Evolutionary conservation across 2,797 vertebrate species (phyloP).

Genomic region (Pipistrellus pygmaeus): DNA sequence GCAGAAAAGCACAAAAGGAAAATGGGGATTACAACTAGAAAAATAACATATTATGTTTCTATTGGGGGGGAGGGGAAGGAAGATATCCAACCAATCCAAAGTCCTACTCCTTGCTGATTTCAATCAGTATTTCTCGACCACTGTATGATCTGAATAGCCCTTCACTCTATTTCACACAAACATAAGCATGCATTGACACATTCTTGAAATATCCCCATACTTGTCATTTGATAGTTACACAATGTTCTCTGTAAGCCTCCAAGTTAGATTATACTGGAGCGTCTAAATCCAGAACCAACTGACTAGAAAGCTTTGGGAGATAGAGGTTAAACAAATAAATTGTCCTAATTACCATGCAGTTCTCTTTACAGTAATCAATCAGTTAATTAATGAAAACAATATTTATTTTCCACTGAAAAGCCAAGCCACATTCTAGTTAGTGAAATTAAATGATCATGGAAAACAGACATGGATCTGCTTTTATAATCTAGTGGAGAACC

Average conservation of each 20-base stretch:
- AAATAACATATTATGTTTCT: not conserved
- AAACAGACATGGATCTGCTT: conserved; percentile 47
- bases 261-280: not conserved
- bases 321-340: conserved; percentile 24
- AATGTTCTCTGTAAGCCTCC: not conserved
- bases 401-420: conserved; percentile 50
- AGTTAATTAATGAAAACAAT: conserved; percentile 59
- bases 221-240: not conserved
- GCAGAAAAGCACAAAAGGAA: conserved; percentile 46
- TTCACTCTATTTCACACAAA: conserved; percentile 32
- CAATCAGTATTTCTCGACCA: not conserved
- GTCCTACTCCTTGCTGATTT: not conserved
- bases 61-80: rapidly evolving
- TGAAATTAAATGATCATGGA: conserved; percentile 47
- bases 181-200: not conserved
- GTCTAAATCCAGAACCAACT: conserved; percentile 42
- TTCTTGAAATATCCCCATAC: not conserved
- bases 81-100: not conserved
- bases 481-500: not conserved
- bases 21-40: not conserved
- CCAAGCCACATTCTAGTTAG: not conserved
- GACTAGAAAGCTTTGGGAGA: conserved; percentile 53
- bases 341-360: not conserved
- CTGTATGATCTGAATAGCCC: not conserved
- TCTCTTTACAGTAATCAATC: not conserved